Conservation (phyloP, 2,797 vertebrate species). For the Pempheris klunzingeri region DNA sequence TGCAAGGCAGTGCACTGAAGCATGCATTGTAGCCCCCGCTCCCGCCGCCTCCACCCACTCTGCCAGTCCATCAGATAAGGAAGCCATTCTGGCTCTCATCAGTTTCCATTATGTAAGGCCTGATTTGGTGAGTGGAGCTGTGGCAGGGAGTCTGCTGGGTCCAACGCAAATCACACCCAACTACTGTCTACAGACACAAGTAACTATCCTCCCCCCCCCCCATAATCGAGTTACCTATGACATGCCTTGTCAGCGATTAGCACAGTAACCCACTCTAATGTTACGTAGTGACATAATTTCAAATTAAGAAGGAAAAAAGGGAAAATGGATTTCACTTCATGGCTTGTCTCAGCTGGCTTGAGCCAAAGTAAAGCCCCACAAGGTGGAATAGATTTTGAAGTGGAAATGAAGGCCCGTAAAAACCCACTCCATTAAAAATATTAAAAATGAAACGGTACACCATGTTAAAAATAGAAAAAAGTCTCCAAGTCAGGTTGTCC, state of each 20-base stretch:
- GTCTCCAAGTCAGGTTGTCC: constrained; percentile 48
- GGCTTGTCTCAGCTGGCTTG: constrained; percentile 17
- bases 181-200: constrained; percentile 58
- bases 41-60: constrained; percentile 57
- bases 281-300: constrained; percentile 31
- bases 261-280: constrained; percentile 33
- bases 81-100: constrained; percentile 84
- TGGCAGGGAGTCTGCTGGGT: constrained; percentile 51
- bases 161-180: constrained; percentile 61
- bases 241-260: constrained; percentile 58
- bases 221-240: constrained; percentile 56
- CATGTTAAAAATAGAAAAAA: constrained; percentile 63
- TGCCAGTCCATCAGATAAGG: constrained; percentile 86
- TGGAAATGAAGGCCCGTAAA: constrained; percentile 61
- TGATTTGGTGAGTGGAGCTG: constrained; percentile 72
- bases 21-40: constrained; percentile 72
- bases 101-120: constrained; percentile 83
- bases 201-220: constrained; percentile 20
- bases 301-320: constrained; percentile 29
- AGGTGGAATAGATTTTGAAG: constrained; percentile 40
- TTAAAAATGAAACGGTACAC: constrained; percentile 65
- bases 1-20: constrained; percentile 81
- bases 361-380: constrained; percentile 14
- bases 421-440: constrained; percentile 64
- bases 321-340: constrained; percentile 21